These are phyloP conservation scores for Bovichtus diacanthus DNA, from an alignment of 2,797 vertebrate genomes.

Conservation along the genomic window DNA sequence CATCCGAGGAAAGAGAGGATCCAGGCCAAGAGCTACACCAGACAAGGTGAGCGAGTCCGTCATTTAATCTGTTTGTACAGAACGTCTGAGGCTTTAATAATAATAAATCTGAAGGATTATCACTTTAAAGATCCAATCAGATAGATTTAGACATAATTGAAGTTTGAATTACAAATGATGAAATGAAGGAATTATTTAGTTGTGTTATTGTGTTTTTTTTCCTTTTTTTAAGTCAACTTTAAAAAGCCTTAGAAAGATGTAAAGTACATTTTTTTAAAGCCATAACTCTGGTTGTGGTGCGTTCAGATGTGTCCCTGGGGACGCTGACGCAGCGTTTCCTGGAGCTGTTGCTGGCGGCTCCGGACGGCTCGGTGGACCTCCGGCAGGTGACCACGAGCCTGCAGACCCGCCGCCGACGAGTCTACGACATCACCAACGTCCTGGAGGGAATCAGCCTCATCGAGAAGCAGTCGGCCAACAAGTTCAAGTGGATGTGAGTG, in stretches of 20 bases:
- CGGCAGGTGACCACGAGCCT: slow-evolving; percentile 85
- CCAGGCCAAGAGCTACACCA: background rate
- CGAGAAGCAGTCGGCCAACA: slow-evolving; percentile 88
- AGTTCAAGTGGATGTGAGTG: slow-evolving; percentile 93
- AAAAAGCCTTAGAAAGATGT: no score
- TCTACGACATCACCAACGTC: slow-evolving; percentile 94
- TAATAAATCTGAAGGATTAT: no score
- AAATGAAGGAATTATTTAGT: background rate
- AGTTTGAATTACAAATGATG: background rate
- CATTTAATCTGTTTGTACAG: background rate
- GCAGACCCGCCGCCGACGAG: slow-evolving; percentile 86
- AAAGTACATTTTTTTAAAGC: no score
- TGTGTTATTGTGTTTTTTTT: background rate
- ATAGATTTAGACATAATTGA: no score
- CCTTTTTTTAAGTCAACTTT: no score
- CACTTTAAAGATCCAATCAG: no score
- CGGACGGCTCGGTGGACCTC: slow-evolving; percentile 89
- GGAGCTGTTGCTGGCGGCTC: slow-evolving; percentile 86
- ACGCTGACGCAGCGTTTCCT: slow-evolving; percentile 90
- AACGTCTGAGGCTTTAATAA: no score
- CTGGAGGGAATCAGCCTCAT: slow-evolving; percentile 89
- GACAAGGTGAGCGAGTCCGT: background rate
- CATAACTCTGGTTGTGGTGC: no score
- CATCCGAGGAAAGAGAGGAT: background rate
- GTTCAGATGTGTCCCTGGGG: slow-evolving; percentile 86